Percentiles rank a stretch among this genome's conserved stretches.
Evolutionary conservation across 2,888 invertebrate genomes (phyloP).

Genomic region (Pasiphila rectangulata): DNA sequence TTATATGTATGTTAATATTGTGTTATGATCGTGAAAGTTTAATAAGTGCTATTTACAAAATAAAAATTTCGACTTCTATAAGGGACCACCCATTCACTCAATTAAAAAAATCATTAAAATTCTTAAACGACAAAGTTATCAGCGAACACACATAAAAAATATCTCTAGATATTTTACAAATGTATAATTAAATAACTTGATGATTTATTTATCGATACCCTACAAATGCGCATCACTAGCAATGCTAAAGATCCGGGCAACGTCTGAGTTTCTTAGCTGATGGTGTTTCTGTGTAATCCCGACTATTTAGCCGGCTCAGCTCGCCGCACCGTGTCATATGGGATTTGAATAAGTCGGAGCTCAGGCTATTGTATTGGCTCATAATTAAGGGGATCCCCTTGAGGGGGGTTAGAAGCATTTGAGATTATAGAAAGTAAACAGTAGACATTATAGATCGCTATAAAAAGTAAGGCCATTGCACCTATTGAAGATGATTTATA

Average conservation of each 20-base stretch:
- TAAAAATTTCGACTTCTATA: too few relatives aligned
- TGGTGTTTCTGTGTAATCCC: conserved; percentile 75
- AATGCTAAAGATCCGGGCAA: conserved; percentile 43
- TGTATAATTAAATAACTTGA: too few relatives aligned
- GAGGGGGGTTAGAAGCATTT: not conserved
- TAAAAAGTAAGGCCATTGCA: too few relatives aligned
- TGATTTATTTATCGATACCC: not conserved
- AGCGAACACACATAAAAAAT: not conserved
- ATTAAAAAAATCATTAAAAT: too few relatives aligned
- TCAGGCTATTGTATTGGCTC: conserved; percentile 18
- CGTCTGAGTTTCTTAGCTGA: conserved; percentile 58
- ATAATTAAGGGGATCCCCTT: conserved; percentile 14
- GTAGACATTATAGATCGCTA: too few relatives aligned
- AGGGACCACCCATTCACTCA: too few relatives aligned
- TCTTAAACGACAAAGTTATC: too few relatives aligned
- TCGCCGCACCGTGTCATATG: conserved; percentile 42
- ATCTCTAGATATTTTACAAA: not conserved
- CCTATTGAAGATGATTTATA: too few relatives aligned
- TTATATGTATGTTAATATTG: too few relatives aligned
- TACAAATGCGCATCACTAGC: conserved; percentile 16
- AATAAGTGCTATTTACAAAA: too few relatives aligned
- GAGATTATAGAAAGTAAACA: too few relatives aligned
- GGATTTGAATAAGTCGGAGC: conserved; percentile 49
- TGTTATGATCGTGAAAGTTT: too few relatives aligned
- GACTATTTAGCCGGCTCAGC: conserved; percentile 59